These are phyloP conservation scores for Iguana delicatissima DNA, from an alignment of 2,797 vertebrate genomes.

Conservation along the genomic window DNA sequence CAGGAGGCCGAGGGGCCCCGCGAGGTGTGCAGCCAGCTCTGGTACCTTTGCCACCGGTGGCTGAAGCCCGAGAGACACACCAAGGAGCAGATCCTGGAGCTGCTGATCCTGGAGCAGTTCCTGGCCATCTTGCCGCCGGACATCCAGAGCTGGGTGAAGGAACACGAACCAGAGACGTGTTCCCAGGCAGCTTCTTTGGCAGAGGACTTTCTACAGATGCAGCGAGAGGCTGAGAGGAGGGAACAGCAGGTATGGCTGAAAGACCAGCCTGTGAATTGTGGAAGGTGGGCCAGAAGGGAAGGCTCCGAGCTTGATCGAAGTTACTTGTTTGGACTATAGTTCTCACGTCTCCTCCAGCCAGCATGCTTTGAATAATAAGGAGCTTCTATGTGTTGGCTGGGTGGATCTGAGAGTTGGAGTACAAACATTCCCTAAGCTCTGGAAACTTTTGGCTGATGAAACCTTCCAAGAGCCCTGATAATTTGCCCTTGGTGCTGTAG, in stretches of 20 bases:
- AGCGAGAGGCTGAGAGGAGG: slow-evolving; percentile 31
- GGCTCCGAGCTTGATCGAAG: too few relatives aligned
- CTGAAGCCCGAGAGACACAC: slow-evolving; percentile 47
- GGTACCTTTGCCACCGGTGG: slow-evolving; percentile 51
- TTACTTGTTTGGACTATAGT: background rate
- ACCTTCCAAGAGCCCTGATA: background rate
- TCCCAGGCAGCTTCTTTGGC: slow-evolving; percentile 32
- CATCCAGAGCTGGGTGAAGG: slow-evolving; percentile 42
- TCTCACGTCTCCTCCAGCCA: background rate
- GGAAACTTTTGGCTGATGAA: background rate
- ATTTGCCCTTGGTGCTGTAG: too few relatives aligned
- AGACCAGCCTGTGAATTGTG: background rate
- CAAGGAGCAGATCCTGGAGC: slow-evolving; percentile 50
- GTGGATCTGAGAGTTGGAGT: too few relatives aligned
- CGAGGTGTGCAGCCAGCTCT: slow-evolving; percentile 40
- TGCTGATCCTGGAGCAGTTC: slow-evolving; percentile 49
- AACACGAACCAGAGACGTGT: slow-evolving; percentile 35
- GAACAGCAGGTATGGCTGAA: slow-evolving; percentile 25
- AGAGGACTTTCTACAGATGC: slow-evolving; percentile 39
- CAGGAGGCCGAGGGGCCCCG: slow-evolving; percentile 44
- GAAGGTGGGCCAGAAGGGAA: too few relatives aligned
- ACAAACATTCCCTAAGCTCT: background rate
- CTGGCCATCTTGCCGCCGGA: slow-evolving; percentile 43
- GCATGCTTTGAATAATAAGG: background rate
- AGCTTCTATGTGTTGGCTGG: too few relatives aligned